A percentile compares a stretch with the other conserved stretches of the same genome.
Conservation (phyloP, 1,140 invertebrate genomes). For the Hirudo medicinalis region DNA sequence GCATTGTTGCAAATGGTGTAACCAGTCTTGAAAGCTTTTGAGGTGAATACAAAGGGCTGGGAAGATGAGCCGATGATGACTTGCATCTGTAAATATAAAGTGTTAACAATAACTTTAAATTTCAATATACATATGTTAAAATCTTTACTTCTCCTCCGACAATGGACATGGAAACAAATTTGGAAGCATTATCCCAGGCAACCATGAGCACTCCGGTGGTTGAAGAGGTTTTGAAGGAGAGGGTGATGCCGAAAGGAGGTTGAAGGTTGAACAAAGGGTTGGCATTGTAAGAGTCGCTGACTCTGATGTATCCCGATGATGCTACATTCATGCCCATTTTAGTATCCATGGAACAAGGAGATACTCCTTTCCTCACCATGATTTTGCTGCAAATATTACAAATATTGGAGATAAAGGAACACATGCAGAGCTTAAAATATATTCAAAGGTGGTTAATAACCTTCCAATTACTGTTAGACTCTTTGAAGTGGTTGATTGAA, state of each 20-base stretch:
- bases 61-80: slow-evolving; percentile 1
- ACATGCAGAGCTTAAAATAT: no score
- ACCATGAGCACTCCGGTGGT: not conserved
- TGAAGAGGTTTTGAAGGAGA: slow-evolving; percentile 1
- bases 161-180: slow-evolving; percentile 12
- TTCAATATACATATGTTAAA: not conserved
- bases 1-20: slow-evolving; percentile 1
- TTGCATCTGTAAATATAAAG: slow-evolving; percentile 1
- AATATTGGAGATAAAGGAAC: no score
- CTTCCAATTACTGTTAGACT: slow-evolving; percentile 9
- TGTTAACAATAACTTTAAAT: not conserved
- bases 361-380: not conserved
- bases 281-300: not conserved
- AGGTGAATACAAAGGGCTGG: not conserved
- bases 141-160: not conserved
- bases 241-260: not conserved
- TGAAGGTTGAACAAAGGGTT: slow-evolving; percentile 1
- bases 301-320: slow-evolving; percentile 5
- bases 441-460: not conserved
- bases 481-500: not conserved
- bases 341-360: not conserved
- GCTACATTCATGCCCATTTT: not conserved
- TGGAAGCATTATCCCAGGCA: not conserved
- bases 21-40: not conserved
- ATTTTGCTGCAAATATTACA: not conserved